These are phyloP conservation scores for Galago senegalensis DNA, from an alignment of 2,797 vertebrate genomes.

Conservation along the genomic window DNA sequence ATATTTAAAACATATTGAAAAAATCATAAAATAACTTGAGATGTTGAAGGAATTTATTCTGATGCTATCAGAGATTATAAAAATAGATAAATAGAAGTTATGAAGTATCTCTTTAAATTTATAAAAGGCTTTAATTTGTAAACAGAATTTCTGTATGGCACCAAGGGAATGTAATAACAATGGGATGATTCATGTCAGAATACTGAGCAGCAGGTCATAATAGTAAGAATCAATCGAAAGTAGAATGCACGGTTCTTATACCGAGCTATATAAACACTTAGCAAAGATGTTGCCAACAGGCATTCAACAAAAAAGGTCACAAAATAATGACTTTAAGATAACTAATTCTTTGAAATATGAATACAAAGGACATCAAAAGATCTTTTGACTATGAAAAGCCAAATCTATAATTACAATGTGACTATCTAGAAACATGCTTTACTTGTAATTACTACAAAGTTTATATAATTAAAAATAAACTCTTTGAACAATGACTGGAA, in stretches of 20 bases:
- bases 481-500: not conserved
- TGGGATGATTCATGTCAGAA: not conserved
- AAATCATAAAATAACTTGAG: not conserved
- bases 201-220: not conserved
- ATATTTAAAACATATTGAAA: not conserved
- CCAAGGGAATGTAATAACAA: not conserved
- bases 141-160: slow-evolving; percentile 15
- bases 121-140: not conserved
- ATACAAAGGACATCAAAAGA: not conserved
- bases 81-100: not conserved
- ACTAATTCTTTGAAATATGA: not conserved
- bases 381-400: not conserved
- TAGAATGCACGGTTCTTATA: not conserved
- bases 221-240: not conserved
- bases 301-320: not conserved
- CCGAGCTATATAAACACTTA: not conserved
- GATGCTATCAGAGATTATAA: not conserved
- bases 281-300: not conserved
- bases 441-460: not conserved
- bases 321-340: slow-evolving; percentile 39
- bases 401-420: not conserved
- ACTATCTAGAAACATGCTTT: slow-evolving; percentile 6
- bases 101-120: not conserved
- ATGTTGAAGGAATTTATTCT: not conserved
- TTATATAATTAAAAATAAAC: slow-evolving; percentile 27